Evolutionary conservation across 2,888 invertebrate genomes (phyloP).

Genomic region (Mechanitis messenoides): DNA sequence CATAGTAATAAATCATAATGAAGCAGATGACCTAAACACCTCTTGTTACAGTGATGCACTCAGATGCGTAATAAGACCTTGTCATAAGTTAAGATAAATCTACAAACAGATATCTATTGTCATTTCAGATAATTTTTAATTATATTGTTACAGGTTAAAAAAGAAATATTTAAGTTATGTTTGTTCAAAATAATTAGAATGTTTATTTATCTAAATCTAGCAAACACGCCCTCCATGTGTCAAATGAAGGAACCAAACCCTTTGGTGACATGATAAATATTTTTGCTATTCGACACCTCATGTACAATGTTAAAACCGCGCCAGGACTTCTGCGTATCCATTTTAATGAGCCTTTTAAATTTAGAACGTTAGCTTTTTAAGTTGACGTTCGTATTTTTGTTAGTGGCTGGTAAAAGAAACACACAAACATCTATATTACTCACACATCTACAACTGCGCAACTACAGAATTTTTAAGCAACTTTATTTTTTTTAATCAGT

Average conservation of each 20-base stretch:
- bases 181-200: slow-evolving; percentile 3
- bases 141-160: background rate
- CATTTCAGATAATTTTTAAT: background rate
- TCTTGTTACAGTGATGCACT: slow-evolving; percentile 5
- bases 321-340: slow-evolving; percentile 44
- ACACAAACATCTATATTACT: background rate
- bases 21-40: slow-evolving; percentile 22
- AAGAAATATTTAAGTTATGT: background rate
- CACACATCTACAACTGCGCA: background rate
- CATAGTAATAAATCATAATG: slow-evolving; percentile 24
- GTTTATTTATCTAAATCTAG: slow-evolving; percentile 22
- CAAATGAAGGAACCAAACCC: slow-evolving; percentile 49
- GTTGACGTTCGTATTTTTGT: slow-evolving; percentile 35
- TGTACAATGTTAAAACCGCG: slow-evolving; percentile 33
- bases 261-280: slow-evolving; percentile 61
- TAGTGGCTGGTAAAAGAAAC: slow-evolving; percentile 10
- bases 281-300: slow-evolving; percentile 60
- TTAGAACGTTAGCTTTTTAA: slow-evolving; percentile 49
- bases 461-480: too few relatives aligned
- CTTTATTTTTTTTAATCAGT: slow-evolving; percentile 21
- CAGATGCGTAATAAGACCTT: slow-evolving; percentile 1
- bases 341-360: slow-evolving; percentile 53
- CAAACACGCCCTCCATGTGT: slow-evolving; percentile 35
- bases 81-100: background rate
- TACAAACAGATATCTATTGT: background rate